These are phyloP conservation scores for Augochlora pura DNA, from an alignment of 1,140 invertebrate genomes.

Conservation along the genomic window DNA sequence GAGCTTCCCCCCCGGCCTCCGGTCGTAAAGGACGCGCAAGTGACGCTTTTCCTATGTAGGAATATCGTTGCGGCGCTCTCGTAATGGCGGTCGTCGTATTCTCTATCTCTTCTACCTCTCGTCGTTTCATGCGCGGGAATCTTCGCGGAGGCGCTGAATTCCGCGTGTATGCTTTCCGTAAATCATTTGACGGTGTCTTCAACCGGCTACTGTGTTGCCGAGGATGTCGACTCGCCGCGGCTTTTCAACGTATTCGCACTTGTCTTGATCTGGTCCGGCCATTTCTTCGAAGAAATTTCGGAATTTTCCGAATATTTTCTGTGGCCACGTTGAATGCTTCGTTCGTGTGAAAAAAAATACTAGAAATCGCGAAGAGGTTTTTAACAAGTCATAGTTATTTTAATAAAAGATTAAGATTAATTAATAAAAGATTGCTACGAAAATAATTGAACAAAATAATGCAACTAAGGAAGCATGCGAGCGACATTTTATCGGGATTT, in stretches of 20 bases:
- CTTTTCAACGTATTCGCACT: not conserved
- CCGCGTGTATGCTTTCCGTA: not conserved
- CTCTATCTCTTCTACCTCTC: slow-evolving; percentile 35
- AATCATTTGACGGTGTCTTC: slow-evolving; percentile 6
- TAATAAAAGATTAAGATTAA: too few relatives aligned
- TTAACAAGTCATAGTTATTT: too few relatives aligned
- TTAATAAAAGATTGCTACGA: too few relatives aligned
- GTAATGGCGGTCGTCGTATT: slow-evolving; percentile 43
- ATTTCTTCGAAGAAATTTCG: too few relatives aligned
- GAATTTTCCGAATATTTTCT: too few relatives aligned
- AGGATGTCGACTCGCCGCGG: not conserved
- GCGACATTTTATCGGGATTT: too few relatives aligned
- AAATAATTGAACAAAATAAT: too few relatives aligned
- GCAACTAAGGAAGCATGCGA: too few relatives aligned
- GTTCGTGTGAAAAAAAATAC: too few relatives aligned
- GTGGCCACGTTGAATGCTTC: too few relatives aligned
- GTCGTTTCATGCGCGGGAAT: slow-evolving; percentile 33
- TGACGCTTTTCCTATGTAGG: not conserved
- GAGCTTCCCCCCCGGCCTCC: slow-evolving; percentile 32
- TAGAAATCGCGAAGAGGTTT: too few relatives aligned
- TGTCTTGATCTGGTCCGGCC: not conserved
- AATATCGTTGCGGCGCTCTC: not conserved
- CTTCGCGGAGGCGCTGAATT: slow-evolving; percentile 21
- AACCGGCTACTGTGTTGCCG: not conserved
- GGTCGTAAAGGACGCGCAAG: slow-evolving; percentile 36